phyloP scores from a whole-genome alignment of 2,888 invertebrate species.

The Galerucella pusilla region DNA sequence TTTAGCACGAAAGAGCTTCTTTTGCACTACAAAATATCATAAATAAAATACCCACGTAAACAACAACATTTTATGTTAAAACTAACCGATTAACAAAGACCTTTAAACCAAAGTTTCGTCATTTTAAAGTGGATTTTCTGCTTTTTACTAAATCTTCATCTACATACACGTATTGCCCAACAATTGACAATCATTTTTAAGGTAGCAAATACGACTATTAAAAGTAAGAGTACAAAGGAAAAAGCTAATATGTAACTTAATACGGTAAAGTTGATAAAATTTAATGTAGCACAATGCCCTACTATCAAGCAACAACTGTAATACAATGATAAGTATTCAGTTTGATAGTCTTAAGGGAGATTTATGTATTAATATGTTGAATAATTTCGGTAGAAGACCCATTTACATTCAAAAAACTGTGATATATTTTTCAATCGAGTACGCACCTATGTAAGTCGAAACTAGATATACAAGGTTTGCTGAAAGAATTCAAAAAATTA shows the following conservation, averaged over 20 bases:
- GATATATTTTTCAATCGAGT: too few species aligned
- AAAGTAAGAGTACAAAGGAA: neutral
- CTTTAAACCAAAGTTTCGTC: neutral
- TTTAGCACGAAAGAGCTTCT: neutral
- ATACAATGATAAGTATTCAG: neutral
- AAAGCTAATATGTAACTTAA: neutral
- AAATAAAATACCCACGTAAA: neutral
- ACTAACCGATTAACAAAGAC: neutral
- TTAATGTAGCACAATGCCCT: neutral
- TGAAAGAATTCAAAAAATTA: too few species aligned
- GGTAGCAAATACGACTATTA: neutral
- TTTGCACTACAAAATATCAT: neutral
- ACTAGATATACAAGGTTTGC: too few species aligned
- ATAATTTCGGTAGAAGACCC: too few species aligned
- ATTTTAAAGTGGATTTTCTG: conserved; percentile 11
- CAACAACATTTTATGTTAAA: neutral
- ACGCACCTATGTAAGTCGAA: too few species aligned
- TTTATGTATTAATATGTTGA: too few species aligned
- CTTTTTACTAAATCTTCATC: conserved; percentile 9
- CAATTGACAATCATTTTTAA: neutral
- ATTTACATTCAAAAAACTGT: too few species aligned
- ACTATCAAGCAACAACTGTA: neutral
- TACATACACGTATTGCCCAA: conserved; percentile 4
- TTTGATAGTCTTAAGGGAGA: neutral
- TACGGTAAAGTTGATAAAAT: neutral